These are phyloP conservation scores for Pseudachorutes palmiensis DNA, from an alignment of 1,140 invertebrate genomes.

Conservation along the genomic window DNA sequence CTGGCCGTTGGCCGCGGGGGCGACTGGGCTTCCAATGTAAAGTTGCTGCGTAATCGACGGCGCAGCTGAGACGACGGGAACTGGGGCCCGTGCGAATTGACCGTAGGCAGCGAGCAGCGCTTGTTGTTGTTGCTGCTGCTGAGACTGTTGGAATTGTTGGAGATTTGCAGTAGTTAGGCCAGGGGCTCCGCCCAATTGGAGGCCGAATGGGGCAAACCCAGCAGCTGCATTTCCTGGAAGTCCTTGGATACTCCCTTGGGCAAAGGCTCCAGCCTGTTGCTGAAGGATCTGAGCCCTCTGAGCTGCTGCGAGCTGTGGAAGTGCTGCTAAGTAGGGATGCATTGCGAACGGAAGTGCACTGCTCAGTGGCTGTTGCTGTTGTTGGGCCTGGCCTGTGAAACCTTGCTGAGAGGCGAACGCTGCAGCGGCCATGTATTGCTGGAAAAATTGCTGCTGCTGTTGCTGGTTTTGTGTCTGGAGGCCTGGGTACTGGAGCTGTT, in stretches of 20 bases:
- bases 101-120: constrained; percentile 32
- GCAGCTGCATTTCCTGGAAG: background rate
- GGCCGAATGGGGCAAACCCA: constrained; percentile 31
- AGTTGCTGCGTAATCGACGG: constrained; percentile 29
- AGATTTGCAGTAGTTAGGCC: constrained; percentile 21
- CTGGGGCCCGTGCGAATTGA: constrained; percentile 24
- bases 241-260: background rate
- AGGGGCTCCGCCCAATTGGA: constrained; percentile 23
- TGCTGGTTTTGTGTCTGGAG: constrained; percentile 37
- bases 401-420: constrained; percentile 14
- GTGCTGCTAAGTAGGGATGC: constrained; percentile 33
- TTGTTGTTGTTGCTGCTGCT: constrained; percentile 33
- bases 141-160: constrained; percentile 33
- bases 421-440: constrained; percentile 23
- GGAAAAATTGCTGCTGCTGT: constrained; percentile 42
- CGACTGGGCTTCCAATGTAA: constrained; percentile 31
- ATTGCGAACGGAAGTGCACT: constrained; percentile 22
- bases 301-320: constrained; percentile 33
- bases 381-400: constrained; percentile 9
- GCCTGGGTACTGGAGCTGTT: constrained; percentile 25
- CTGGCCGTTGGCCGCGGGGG: constrained; percentile 40
- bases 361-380: constrained; percentile 9
- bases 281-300: constrained; percentile 28
- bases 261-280: constrained; percentile 18
- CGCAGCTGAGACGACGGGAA: constrained; percentile 29